These are phyloP conservation scores for Glossosoma conforme DNA, from an alignment of 1,140 invertebrate genomes.

Conservation along the genomic window DNA sequence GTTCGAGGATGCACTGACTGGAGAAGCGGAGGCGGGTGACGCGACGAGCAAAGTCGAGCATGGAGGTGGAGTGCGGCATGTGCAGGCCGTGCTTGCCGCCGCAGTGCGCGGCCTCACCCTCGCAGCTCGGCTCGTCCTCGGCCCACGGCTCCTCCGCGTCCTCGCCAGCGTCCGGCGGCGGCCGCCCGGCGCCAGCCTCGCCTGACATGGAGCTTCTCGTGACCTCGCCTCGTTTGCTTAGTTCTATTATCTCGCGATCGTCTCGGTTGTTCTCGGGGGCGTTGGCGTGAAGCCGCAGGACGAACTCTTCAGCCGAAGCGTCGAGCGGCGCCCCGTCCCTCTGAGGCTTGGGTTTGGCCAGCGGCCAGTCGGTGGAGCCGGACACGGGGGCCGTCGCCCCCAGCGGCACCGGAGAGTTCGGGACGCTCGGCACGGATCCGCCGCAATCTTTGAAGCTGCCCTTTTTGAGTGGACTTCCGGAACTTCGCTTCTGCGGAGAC, in stretches of 20 bases:
- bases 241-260: constrained; percentile 41
- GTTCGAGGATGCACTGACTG: constrained; percentile 52
- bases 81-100: constrained; percentile 45
- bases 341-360: constrained; percentile 36
- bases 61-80: constrained; percentile 55
- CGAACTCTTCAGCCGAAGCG: constrained; percentile 9
- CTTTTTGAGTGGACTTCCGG: constrained; percentile 30
- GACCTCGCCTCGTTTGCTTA: constrained; percentile 34
- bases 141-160: constrained; percentile 22
- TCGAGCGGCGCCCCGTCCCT: constrained; percentile 28
- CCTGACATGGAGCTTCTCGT: constrained; percentile 17
- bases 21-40: constrained; percentile 57
- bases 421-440: constrained; percentile 19
- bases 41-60: constrained; percentile 58
- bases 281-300: constrained; percentile 9
- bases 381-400: constrained; percentile 31
- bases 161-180: constrained; percentile 8
- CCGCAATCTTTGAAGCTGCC: constrained; percentile 12
- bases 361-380: constrained; percentile 32
- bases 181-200: neutral
- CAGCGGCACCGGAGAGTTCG: constrained; percentile 34
- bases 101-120: constrained; percentile 30
- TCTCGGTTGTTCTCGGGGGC: constrained; percentile 35
- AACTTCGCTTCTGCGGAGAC: constrained; percentile 32
- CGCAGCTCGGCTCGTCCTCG: constrained; percentile 24